Conservation (phyloP, 1,140 invertebrate genomes). For the Lepidurus couesii region DNA sequence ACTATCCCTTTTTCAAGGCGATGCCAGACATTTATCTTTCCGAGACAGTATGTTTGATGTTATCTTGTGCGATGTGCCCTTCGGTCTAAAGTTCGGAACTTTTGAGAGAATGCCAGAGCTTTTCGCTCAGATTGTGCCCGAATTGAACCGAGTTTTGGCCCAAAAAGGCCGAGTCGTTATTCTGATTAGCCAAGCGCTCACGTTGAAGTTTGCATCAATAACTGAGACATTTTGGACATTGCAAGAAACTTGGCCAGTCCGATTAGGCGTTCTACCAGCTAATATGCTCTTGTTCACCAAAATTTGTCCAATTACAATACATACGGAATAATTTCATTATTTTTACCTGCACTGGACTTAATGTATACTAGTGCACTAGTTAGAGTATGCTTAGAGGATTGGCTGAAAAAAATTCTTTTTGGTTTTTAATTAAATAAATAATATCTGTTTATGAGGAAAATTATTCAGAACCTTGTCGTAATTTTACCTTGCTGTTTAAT, state of each 20-base stretch:
- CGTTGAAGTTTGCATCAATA: not conserved
- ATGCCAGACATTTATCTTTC: conserved; percentile 27
- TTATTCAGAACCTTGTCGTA: too few species aligned
- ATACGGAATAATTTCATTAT: not conserved
- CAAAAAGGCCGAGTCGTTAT: conserved; percentile 29
- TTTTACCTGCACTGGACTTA: too few species aligned
- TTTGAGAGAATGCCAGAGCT: conserved; percentile 20
- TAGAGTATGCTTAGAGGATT: too few species aligned
- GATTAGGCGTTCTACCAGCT: not conserved
- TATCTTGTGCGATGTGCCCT: conserved; percentile 35
- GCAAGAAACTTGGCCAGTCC: not conserved
- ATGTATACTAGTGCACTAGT: too few species aligned
- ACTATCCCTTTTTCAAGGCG: conserved; percentile 27
- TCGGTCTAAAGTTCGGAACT: conserved; percentile 34
- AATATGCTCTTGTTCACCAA: not conserved
- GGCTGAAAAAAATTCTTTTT: too few species aligned
- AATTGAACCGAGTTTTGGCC: conserved; percentile 28
- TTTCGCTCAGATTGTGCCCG: conserved; percentile 16
- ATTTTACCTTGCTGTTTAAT: too few species aligned
- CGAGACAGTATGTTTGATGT: conserved; percentile 28
- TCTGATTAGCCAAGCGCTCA: conserved; percentile 30
- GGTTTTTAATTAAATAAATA: too few species aligned
- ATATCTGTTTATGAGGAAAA: too few species aligned
- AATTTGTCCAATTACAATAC: not conserved
- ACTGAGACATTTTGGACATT: not conserved